Evolutionary conservation across 2,888 invertebrate species (phyloP), one percentile per base, ranked within the genome.

Genomic region (Ophonus ardosiacus): DNA sequence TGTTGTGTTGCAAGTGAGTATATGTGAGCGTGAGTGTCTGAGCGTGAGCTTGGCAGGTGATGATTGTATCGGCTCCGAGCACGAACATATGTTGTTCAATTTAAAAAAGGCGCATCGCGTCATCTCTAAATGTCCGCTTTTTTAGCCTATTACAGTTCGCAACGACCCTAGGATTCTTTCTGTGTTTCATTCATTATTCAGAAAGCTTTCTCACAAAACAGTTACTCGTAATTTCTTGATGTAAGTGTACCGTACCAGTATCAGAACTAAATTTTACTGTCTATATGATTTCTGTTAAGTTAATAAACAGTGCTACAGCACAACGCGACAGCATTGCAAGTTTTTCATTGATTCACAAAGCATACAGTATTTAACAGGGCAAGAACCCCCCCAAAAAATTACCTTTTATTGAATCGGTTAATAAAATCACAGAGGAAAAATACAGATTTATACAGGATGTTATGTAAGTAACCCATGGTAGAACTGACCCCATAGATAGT

Each of bases 71-170:
- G 86, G 86, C 86, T 86, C 86, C 86, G 86, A 85, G 84, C 85
- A 85, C 80, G 80, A 85, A 80, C 80, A 80, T 68, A 78, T 84
- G 78, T 84, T 84, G 78, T 84, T 83, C 83, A 83, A 59, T 83
- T 82, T 83, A 74, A 83, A 74, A 76, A 83, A 82, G 82, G 59
- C 82, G 57, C 74, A 57, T 59, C 56, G 82, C 87, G 88, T 88
- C 89, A 89, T 88, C 88, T 89, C 89, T 90, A 89, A 90, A 90
- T 90, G 90, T 90, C 89, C 88, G 90, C 90, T 90, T 90, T 88
- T 89, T 89, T 90, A 89, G 89, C 89, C 89, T 89, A 43, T 81
- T 84, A 89, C 89, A 90, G 89, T 88, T 88, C 88, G 89, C 88
- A 89, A 85, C 74, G 88, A 88, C 89, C 88, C 89, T 89, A 90